Evolutionary conservation across 2,113 vertebrate genomes (phyloP).

Genomic region (Brienomyrus longianalis): DNA sequence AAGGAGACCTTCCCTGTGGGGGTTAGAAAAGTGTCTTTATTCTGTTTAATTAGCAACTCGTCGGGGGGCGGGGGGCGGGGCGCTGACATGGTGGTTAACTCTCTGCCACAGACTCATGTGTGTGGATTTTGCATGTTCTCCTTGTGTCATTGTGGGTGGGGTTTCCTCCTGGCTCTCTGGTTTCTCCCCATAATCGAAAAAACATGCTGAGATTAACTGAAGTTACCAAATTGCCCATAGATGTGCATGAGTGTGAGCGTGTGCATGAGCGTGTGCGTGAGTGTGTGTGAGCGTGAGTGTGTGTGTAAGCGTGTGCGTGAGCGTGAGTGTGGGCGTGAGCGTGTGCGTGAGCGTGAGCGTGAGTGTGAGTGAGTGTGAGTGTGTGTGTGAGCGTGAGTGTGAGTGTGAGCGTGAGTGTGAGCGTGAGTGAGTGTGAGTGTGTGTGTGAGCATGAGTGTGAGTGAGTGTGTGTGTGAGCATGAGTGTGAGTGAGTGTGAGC

Average conservation of each 20-base stretch:
- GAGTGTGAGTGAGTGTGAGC: background rate
- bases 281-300: no score
- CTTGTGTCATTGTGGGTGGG: background rate
- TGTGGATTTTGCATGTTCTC: background rate
- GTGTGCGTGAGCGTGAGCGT: no score
- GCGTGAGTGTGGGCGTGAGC: no score
- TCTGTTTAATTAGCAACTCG: background rate
- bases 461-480: no score
- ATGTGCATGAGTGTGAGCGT: no score
- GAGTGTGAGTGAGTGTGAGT: background rate
- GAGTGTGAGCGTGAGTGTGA: no score
- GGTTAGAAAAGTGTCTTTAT: background rate
- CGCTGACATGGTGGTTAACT: background rate
- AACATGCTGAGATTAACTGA: background rate
- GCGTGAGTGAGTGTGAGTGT: no score
- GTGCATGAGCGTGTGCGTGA: background rate
- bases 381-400: background rate
- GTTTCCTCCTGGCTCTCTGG: background rate
- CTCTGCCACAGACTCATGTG: background rate
- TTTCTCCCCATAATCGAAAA: background rate
- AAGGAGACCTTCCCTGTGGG: background rate
- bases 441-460: no score
- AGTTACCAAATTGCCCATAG: background rate
- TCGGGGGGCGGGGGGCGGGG: no score
- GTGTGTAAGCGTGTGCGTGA: no score